Base-by-base conservation (phyloP, 2,888 invertebrate species). In the Campoletis raptor region DNA sequence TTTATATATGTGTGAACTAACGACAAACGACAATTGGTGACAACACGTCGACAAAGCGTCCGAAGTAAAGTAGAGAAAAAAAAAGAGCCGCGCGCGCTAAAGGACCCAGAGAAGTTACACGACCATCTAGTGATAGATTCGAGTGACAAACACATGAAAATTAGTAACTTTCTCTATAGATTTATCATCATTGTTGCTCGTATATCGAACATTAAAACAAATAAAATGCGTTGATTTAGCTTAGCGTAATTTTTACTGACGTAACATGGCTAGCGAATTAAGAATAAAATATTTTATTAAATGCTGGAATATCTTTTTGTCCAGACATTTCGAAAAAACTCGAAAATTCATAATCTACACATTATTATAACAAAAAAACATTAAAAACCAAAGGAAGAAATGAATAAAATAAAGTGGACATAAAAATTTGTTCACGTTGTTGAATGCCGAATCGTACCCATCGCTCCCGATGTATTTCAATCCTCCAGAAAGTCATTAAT, bases 1-100 rank as follows among this genome's bases (percentile, higher is more conserved):
- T 30, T 30, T 48, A 36, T 52, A 6, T 54, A 30, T 21, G 24
- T 37, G 40, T 12, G 42, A 30, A 30, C 54, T 36, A 79, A 79
- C 57, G 79, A 57, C 88, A 90, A 90, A 90, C 91, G 91, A 92
- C 92, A 92, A 92, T 92, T 91, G 92, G 90, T 91, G 92, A 93
- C 92, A 93, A 93, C 91, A 92, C 89, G 89, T 91, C 90, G 90
- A 92, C 91, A 91, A 91, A 90, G 89, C 89, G 84, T 81, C 87
- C 88, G 89, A 91, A 91, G n/a, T 18, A 89, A 91, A 90, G 88
- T 85, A 83, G 72, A 80, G 82, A 73, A 82, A 77, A 90, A 90
- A 90, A 89, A 88, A 80, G 85, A 66, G 48, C 66, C 52, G 84
- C 83, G 61, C 81, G 66, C 81, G 52, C 81, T 73, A 72, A 78